Evolutionary conservation across 2,113 vertebrate species (phyloP), one percentile per base, ranked within the genome.

Genomic region (Forbesichthys agassizii): DNA sequence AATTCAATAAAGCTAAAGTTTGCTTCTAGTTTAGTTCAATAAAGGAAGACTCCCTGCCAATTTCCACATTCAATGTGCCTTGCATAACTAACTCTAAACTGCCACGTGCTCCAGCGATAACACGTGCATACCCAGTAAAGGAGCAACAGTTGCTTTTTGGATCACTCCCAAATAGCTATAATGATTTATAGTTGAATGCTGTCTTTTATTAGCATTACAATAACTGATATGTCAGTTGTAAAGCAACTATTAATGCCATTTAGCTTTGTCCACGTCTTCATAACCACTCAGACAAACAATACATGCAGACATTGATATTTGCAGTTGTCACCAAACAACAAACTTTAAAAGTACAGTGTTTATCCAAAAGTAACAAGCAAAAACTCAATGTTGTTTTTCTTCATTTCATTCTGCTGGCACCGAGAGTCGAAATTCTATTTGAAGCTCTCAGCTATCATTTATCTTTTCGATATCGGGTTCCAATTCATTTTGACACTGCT

Each of bases 1-100:
- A 74, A 79, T 88, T 89, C 86, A 90, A 89, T 88, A 86, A 87
- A 75, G 65, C 65, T 56, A 84, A 89, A 86, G 86, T 88, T 89
- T 88, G 82, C 80, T 84, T 65, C 69, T 73, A 74, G 80, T 78
- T 82, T 78, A 78, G 75, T 64, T 81, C 88, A 86, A 84, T 89
- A 85, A 87, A 85, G 66, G 55, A 86, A 70, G 61, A 60, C 79
- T 86, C 80, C 13, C 51, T 82, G 71, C 82, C 88, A 85, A 84
- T 90, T 88, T 88, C 71, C 54, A 67, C 70, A 36, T 56, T 64
- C 83, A 74, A 84, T 80, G 9, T 61, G 68, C 70, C 79, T 61
- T 0, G 14, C 62, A 73, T 80, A 84, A 85, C 52, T 74, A 73
- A 79, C 51, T n/a, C 48, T 66, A 68, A 82, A 64, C 60, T 78